These are phyloP conservation scores for Tapera naevia DNA, from an alignment of 2,797 vertebrate genomes.

Conservation along the genomic window DNA sequence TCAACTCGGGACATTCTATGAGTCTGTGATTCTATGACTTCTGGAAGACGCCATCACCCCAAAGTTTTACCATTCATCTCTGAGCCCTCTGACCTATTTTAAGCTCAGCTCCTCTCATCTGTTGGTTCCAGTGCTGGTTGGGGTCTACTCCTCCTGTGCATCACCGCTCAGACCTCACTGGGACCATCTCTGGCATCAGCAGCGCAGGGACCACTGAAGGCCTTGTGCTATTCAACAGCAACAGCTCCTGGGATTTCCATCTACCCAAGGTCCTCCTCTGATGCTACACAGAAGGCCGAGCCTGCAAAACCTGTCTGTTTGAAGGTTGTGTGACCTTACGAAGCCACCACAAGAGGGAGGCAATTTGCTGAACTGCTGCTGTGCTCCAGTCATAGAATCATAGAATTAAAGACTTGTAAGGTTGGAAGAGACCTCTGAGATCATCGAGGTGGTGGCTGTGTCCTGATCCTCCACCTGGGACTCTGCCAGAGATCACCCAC, in stretches of 20 bases:
- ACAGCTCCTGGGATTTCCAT: neutral
- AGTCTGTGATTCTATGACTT: neutral
- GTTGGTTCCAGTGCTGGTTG: neutral
- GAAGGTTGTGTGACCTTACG: neutral
- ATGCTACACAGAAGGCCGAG: neutral
- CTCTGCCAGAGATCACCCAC: neutral
- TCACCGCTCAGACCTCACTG: neutral
- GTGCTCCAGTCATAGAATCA: accelerated
- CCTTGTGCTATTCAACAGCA: neutral
- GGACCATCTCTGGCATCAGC: neutral
- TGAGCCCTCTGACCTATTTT: neutral
- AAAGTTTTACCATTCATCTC: neutral
- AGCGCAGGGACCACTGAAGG: neutral
- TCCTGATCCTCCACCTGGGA: neutral
- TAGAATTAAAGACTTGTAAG: too few relatives aligned
- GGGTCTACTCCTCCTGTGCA: neutral
- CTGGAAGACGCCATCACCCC: neutral
- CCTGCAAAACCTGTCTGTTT: accelerated
- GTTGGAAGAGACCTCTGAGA: too few relatives aligned
- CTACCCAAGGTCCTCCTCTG: neutral
- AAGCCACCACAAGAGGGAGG: constrained; percentile 11
- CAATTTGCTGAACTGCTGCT: neutral
- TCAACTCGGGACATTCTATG: too few relatives aligned
- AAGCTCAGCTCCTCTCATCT: neutral
- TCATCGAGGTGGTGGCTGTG: neutral